phyloP scores from a whole-genome alignment of 2,888 invertebrate genomes.

The Plusia festucae region DNA sequence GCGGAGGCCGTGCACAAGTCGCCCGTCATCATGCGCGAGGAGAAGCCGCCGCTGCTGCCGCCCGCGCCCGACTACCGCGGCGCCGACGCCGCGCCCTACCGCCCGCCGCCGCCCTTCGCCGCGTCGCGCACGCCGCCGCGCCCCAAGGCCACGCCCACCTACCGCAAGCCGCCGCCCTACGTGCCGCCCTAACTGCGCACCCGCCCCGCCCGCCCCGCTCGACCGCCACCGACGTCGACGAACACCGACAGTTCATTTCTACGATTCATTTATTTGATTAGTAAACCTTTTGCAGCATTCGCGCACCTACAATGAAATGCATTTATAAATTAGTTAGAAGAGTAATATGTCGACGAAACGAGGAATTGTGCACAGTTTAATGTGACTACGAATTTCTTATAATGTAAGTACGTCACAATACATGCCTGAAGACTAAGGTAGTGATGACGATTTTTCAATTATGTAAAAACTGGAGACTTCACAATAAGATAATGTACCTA shows the following conservation, averaged over 20 bases:
- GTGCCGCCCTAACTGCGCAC: slow-evolving; percentile 96
- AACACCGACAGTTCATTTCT: slow-evolving; percentile 47
- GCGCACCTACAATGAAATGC: slow-evolving; percentile 54
- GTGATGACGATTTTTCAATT: slow-evolving; percentile 75
- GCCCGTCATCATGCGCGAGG: slow-evolving; percentile 98
- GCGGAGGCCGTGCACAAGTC: slow-evolving; percentile 96
- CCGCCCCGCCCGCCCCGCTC: slow-evolving; percentile 82
- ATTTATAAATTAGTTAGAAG: slow-evolving; percentile 53
- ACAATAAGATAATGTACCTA: slow-evolving; percentile 70
- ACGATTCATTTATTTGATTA: slow-evolving; percentile 52
- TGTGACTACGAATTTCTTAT: slow-evolving; percentile 83
- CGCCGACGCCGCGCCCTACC: slow-evolving; percentile 93
- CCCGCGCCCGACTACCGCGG: slow-evolving; percentile 92
- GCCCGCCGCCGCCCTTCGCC: slow-evolving; percentile 96
- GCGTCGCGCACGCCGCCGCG: slow-evolving; percentile 93
- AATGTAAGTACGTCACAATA: slow-evolving; percentile 64
- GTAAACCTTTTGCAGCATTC: slow-evolving; percentile 35
- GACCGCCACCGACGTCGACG: slow-evolving; percentile 91
- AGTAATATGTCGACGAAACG: slow-evolving; percentile 73
- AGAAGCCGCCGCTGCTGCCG: slow-evolving; percentile 97
- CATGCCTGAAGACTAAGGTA: slow-evolving; percentile 67
- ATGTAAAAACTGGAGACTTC: slow-evolving; percentile 77
- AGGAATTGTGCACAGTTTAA: slow-evolving; percentile 85
- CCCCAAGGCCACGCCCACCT: slow-evolving; percentile 96
- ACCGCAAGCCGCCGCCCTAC: slow-evolving; percentile 98